Evolutionary conservation across 2,113 vertebrate species (phyloP).

Genomic region (Uria aalge): DNA sequence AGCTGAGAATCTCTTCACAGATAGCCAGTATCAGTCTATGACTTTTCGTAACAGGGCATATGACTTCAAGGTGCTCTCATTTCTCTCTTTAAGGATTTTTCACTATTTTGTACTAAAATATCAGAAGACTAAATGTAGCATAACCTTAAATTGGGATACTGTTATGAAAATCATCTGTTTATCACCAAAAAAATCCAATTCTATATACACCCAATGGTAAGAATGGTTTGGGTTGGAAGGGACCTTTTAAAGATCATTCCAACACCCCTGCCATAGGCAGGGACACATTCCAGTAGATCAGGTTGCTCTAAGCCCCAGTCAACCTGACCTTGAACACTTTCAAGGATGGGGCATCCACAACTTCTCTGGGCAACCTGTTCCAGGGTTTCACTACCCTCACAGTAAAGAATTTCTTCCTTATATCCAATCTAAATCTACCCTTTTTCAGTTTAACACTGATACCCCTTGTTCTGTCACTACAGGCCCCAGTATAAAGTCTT

Average conservation of each 20-base stretch:
- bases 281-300: background rate
- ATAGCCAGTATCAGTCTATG: background rate
- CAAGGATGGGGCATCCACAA: background rate
- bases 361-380: background rate
- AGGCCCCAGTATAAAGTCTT: background rate
- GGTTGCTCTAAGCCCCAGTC: background rate
- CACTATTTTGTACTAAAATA: background rate
- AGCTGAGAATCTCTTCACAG: background rate
- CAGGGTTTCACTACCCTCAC: background rate
- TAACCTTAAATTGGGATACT: background rate
- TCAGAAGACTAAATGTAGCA: background rate
- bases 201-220: background rate
- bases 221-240: background rate
- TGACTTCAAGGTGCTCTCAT: background rate
- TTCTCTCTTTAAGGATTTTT: background rate
- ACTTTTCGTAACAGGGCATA: background rate
- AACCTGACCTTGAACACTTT: background rate
- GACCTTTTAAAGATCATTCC: background rate
- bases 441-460: background rate
- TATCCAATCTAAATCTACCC: background rate
- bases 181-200: background rate
- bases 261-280: accelerated
- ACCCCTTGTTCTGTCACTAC: background rate
- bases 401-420: background rate
- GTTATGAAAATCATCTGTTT: background rate